These are phyloP conservation scores for Orthonyx spaldingii DNA, from an alignment of 2,113 vertebrate genomes.

Conservation along the genomic window DNA sequence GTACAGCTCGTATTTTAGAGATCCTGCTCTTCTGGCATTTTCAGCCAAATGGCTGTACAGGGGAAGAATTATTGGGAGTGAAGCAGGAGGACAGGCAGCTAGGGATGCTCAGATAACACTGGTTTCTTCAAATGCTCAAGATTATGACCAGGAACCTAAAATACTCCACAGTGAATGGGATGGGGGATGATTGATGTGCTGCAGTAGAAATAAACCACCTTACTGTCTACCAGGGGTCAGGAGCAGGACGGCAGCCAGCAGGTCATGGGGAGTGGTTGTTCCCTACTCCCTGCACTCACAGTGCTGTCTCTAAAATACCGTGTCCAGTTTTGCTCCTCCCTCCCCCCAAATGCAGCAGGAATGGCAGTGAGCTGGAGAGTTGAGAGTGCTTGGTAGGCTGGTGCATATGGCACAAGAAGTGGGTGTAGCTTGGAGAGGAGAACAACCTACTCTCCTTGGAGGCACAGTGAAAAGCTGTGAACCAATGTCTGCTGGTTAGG, in stretches of 20 bases:
- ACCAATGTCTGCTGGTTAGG: background rate
- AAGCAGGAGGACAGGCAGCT: background rate
- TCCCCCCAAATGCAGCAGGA: background rate
- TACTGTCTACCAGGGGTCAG: rapidly evolving
- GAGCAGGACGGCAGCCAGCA: background rate
- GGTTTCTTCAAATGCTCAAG: background rate
- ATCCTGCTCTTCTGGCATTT: background rate
- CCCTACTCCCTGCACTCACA: background rate
- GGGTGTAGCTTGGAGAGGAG: background rate
- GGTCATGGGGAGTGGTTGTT: background rate
- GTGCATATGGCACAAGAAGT: rapidly evolving
- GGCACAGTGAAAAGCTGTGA: background rate
- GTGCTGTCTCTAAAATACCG: background rate
- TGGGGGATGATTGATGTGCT: background rate
- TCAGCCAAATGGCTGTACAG: background rate
- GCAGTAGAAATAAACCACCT: background rate
- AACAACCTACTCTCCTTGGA: background rate
- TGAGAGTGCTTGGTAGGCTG: background rate
- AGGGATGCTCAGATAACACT: rapidly evolving
- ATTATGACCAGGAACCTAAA: background rate
- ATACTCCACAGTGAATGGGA: rapidly evolving
- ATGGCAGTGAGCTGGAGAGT: background rate
- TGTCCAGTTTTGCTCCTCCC: background rate
- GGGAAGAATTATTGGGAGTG: background rate
- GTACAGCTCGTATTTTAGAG: background rate